A percentile compares a stretch with the other conserved stretches of the same genome.
These are phyloP conservation scores for Leucopsar rothschildi DNA, from an alignment of 2,113 vertebrate species.

Conservation along the genomic window DNA sequence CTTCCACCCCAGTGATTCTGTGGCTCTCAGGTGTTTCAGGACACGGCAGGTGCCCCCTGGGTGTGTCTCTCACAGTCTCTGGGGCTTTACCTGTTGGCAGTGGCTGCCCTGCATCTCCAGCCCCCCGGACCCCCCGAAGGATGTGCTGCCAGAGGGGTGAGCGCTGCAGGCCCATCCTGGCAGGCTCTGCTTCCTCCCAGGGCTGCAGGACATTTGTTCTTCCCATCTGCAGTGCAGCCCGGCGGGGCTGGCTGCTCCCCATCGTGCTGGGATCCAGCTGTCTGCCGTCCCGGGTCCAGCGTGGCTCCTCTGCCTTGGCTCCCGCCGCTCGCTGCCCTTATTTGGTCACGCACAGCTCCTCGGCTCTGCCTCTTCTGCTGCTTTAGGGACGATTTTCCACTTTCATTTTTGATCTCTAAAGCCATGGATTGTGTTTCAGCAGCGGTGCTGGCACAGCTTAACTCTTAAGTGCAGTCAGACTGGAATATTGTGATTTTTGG, in stretches of 20 bases:
- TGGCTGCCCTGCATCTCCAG: accelerated
- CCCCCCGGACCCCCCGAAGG: accelerated
- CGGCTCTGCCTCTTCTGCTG: constrained; percentile 18
- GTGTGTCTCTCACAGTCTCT: accelerated
- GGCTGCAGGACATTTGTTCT: neutral
- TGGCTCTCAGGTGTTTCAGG: neutral
- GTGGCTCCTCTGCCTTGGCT: neutral
- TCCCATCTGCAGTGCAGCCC: neutral
- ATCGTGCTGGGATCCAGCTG: constrained; percentile 10
- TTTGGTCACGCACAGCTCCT: constrained; percentile 82
- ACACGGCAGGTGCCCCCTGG: accelerated
- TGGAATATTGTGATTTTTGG: neutral
- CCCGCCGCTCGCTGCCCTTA: constrained; percentile 75
- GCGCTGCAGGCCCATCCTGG: neutral
- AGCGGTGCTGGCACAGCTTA: neutral
- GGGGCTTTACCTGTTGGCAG: neutral
- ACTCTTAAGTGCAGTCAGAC: neutral
- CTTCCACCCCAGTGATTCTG: too few species aligned
- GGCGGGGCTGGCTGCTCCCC: neutral
- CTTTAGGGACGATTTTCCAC: constrained; percentile 31
- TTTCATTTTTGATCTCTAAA: constrained; percentile 29
- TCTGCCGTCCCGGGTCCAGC: neutral
- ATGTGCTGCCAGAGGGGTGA: neutral
- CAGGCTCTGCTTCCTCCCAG: neutral
- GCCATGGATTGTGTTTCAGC: neutral